Conservation (phyloP, 2,888 invertebrate species). For the Catocala sponsa region DNA sequence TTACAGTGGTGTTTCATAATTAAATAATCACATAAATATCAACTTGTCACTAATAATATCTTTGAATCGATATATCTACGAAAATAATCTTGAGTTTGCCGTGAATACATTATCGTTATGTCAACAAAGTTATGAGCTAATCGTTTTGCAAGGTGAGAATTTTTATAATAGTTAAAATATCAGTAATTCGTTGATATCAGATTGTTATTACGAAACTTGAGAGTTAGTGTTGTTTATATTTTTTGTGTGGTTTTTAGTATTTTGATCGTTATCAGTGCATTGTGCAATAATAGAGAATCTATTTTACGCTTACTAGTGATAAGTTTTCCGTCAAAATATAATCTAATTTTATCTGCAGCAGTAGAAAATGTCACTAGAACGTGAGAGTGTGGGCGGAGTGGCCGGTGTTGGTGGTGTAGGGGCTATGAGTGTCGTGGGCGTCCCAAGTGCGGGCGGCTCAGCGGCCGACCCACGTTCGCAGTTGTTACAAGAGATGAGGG, state of each 20-base stretch:
- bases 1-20: constrained; percentile 21
- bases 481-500: constrained; percentile 94
- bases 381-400: constrained; percentile 72
- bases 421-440: constrained; percentile 53
- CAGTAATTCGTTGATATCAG: constrained; percentile 16
- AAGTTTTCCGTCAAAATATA: constrained; percentile 7
- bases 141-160: constrained; percentile 67
- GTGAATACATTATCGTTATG: constrained; percentile 75
- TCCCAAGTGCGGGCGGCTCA: constrained; percentile 49
- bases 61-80: constrained; percentile 78
- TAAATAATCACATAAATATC: constrained; percentile 42
- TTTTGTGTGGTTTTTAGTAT: constrained; percentile 32
- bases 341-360: constrained; percentile 30
- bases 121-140: constrained; percentile 81
- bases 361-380: constrained; percentile 75
- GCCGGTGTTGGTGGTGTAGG: constrained; percentile 57
- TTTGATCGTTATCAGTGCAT: constrained; percentile 42
- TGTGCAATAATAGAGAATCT: constrained; percentile 4
- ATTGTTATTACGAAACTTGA: constrained; percentile 19
- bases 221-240: constrained; percentile 47
- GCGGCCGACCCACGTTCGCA: constrained; percentile 91
- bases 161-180: constrained; percentile 19
- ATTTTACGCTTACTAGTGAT: not conserved
- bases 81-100: constrained; percentile 71
- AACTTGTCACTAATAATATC: constrained; percentile 62